Conservation (phyloP, 2,888 invertebrate species). For the Hedychridium roseum region DNA sequence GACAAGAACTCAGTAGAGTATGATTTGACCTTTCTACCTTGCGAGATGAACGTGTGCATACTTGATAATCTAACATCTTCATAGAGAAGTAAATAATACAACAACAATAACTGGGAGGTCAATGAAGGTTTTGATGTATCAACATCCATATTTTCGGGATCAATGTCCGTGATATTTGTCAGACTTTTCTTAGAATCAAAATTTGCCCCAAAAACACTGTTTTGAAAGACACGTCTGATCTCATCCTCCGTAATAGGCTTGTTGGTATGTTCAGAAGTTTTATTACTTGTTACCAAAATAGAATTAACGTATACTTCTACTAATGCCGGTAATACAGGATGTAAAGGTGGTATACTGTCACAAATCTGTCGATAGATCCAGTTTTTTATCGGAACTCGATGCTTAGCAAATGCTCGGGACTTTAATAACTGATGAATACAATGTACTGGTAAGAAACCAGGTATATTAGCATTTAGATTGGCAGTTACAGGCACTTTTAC, state of each 20-base stretch:
- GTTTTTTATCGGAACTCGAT: constrained; percentile 93
- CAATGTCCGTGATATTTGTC: constrained; percentile 68
- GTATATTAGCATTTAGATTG: constrained; percentile 85
- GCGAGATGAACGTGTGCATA: constrained; percentile 72
- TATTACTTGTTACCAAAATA: constrained; percentile 76
- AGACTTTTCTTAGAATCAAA: constrained; percentile 68
- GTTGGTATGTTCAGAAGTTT: constrained; percentile 81
- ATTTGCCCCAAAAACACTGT: constrained; percentile 78
- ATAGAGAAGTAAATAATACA: constrained; percentile 92
- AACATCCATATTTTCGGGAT: constrained; percentile 67
- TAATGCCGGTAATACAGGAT: constrained; percentile 90
- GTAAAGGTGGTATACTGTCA: constrained; percentile 86
- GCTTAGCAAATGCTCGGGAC: constrained; percentile 93
- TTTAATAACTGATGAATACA: constrained; percentile 95
- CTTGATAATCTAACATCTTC: constrained; percentile 87
- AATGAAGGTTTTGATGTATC: constrained; percentile 73
- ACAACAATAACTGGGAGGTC: constrained; percentile 85
- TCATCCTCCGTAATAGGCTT: constrained; percentile 92
- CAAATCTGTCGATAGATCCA: constrained; percentile 97
- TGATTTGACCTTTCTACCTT: constrained; percentile 79
- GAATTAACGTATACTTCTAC: constrained; percentile 96
- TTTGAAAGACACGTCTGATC: constrained; percentile 83
- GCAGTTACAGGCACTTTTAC: constrained; percentile 95
- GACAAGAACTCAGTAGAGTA: constrained; percentile 89
- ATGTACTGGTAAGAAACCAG: constrained; percentile 93